Base-by-base conservation (phyloP, 2,113 vertebrate genomes). In the Semnornis frantzii region DNA sequence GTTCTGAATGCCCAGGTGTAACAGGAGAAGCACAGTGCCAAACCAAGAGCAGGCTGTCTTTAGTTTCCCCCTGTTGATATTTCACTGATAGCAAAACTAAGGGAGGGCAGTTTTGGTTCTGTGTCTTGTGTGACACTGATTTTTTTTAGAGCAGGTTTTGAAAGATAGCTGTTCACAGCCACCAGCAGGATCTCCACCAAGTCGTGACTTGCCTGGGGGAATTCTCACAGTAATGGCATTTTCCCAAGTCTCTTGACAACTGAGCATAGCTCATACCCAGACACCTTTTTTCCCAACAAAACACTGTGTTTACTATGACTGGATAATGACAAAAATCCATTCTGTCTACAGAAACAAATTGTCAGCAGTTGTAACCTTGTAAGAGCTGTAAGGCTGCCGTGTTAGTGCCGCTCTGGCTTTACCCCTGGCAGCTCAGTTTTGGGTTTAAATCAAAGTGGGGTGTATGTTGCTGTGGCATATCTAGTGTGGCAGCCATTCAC, bases 221-320 rank as follows among this genome's bases (percentile, higher is more conserved):
- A 64, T 90, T 94, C 60, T 93, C 78, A 63, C n/a, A 63, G 82
- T 91, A 89, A 94, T 79, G 80, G 85, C 79, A 81, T 96, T 95
- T 92, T 93, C 37, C 88, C 91, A 78, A 46, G 65, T 88, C 73
- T 85, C 91, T 68, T 94, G 85, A 72, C 78, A 92, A 82, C 79
- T 89, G 52, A 83, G 58, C 58, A 77, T 78, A 78, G 75, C 85
- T 92, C 79, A 31, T n/a, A 37, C 20, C 30, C 15, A 14, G 39
- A 25, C 34, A 87, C 54, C 3, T 39, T 57, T 23, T 74, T 89
- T 85, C 71, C 69, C 55, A 55, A 20, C 42, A 59, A 68, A 79
- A 82, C 42, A 37, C n/a, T 20, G 12, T 65, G 54, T 77, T 95
- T 91, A 28, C 18, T 44, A 2, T 39, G 48, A 60, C 8, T 37